These are phyloP conservation scores for Cynaeus angustus DNA, from an alignment of 2,888 invertebrate genomes.

Conservation along the genomic window DNA sequence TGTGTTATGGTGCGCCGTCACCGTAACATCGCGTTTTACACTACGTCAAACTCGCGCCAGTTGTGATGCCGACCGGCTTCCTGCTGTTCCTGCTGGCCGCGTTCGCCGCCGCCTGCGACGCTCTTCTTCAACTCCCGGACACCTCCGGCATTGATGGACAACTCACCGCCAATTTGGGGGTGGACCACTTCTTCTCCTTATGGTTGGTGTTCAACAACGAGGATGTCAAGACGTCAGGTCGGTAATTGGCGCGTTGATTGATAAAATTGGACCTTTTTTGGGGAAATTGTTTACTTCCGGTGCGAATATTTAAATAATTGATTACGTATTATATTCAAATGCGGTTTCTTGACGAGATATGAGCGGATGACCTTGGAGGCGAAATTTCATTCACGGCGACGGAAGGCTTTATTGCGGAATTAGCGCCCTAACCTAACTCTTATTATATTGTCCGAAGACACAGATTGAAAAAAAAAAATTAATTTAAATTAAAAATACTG, in stretches of 20 bases:
- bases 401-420: constrained; percentile 18
- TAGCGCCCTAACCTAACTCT: neutral
- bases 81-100: constrained; percentile 42
- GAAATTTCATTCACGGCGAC: constrained; percentile 21
- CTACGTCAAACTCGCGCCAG: constrained; percentile 41
- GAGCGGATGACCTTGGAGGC: constrained; percentile 21
- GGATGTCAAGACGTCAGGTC: constrained; percentile 71
- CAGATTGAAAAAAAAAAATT: too few relatives aligned
- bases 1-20: constrained; percentile 56
- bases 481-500: too few relatives aligned
- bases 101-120: constrained; percentile 45
- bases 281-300: constrained; percentile 31
- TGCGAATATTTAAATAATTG: constrained; percentile 9
- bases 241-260: constrained; percentile 44
- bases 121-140: constrained; percentile 69
- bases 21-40: constrained; percentile 51
- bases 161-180: constrained; percentile 71
- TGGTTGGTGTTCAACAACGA: constrained; percentile 74
- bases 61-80: constrained; percentile 44
- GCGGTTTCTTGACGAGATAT: constrained; percentile 15
- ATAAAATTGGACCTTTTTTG: constrained; percentile 12
- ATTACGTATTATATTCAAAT: constrained; percentile 10
- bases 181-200: constrained; percentile 73
- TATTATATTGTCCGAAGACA: too few relatives aligned
- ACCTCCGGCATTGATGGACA: constrained; percentile 73